Evolutionary conservation across 2,797 vertebrate species (phyloP).

Genomic region (Petrocephalus sullivani): DNA sequence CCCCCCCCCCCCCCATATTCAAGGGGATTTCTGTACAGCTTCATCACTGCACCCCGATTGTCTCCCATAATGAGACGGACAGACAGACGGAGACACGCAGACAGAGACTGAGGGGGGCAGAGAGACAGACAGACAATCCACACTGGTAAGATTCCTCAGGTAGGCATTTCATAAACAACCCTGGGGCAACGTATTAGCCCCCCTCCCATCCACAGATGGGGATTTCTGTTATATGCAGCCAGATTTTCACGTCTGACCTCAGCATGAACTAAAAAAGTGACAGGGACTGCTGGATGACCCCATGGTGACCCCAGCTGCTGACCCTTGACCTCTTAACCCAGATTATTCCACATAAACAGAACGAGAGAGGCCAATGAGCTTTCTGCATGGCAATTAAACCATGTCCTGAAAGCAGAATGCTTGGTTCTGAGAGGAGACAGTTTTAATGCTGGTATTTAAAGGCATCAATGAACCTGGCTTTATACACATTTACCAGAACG

Average conservation of each 20-base stretch:
- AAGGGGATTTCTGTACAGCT: background rate
- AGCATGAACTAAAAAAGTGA: background rate
- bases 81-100: background rate
- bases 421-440: background rate
- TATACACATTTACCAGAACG: background rate
- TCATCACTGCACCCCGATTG: background rate
- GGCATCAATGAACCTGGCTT: background rate
- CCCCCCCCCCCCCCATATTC: background rate
- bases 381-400: background rate
- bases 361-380: background rate
- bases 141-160: background rate
- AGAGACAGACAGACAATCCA: no score
- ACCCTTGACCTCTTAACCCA: background rate
- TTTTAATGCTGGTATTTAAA: constrained; percentile 8
- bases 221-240: background rate
- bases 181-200: background rate
- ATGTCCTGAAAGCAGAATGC: background rate
- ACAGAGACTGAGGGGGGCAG: background rate
- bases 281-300: background rate
- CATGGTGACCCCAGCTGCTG: background rate
- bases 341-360: background rate
- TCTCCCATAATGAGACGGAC: background rate
- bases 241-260: background rate
- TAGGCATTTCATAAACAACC: background rate
- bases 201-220: background rate